A percentile compares a stretch with the other conserved stretches of the same genome.
Conservation (phyloP, 2,888 invertebrate species). For the Sepiola atlantica region DNA sequence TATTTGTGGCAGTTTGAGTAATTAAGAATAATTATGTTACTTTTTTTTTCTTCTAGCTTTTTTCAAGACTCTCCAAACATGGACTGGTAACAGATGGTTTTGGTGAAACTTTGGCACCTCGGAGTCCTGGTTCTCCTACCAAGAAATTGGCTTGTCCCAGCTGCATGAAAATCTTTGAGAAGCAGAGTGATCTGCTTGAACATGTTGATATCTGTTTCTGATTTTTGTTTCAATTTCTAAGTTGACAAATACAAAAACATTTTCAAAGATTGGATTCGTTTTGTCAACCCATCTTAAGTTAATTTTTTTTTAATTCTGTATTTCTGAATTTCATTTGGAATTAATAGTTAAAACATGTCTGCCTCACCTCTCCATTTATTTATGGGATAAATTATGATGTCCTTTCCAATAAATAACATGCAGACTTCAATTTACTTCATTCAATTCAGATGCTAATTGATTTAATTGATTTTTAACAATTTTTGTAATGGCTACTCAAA, state of each 20-base stretch:
- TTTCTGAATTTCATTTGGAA: background rate
- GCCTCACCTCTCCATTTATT: too few relatives aligned
- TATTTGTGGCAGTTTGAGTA: background rate
- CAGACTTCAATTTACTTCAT: background rate
- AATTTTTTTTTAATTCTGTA: background rate
- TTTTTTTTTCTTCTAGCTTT: background rate
- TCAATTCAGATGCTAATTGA: background rate
- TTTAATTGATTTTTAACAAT: background rate
- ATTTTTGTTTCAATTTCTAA: background rate
- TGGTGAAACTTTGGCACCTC: background rate
- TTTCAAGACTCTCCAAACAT: background rate
- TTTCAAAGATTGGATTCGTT: background rate
- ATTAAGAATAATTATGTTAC: background rate
- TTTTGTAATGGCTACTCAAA: background rate
- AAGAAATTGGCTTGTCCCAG: constrained; percentile 64
- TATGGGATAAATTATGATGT: background rate
- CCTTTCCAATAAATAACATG: background rate
- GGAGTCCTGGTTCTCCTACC: constrained; percentile 8
- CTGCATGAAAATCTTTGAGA: constrained; percentile 62
- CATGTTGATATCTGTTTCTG: constrained; percentile 66
- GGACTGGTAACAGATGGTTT: background rate
- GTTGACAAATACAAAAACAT: background rate
- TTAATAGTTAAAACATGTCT: background rate
- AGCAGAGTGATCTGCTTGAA: constrained; percentile 61
- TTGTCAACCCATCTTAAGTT: background rate